A percentile compares a stretch with the other conserved stretches of the same genome.
These are phyloP conservation scores for Papilio aristodemus DNA, from an alignment of 1,140 invertebrate genomes.

Conservation along the genomic window DNA sequence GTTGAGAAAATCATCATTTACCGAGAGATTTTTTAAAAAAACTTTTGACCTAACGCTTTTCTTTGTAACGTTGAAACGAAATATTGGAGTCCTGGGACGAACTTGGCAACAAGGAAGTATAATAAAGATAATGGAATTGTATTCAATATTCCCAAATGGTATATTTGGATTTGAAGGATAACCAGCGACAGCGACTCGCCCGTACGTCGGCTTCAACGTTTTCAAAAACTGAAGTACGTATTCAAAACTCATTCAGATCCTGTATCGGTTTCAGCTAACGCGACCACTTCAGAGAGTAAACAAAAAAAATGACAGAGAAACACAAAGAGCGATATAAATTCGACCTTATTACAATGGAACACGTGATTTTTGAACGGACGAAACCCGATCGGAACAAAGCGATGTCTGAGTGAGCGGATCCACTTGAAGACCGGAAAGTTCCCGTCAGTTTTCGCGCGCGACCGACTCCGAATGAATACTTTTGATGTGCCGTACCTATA, in stretches of 20 bases:
- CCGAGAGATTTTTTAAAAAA: no score
- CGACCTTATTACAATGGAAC: slow-evolving; percentile 39
- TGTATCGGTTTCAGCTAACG: slow-evolving; percentile 30
- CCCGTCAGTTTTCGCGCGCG: slow-evolving; percentile 68
- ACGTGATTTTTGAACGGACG: slow-evolving; percentile 24
- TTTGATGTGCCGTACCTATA: slow-evolving; percentile 60
- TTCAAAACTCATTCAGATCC: slow-evolving; percentile 30
- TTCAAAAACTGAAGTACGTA: slow-evolving; percentile 35
- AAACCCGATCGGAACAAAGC: slow-evolving; percentile 41
- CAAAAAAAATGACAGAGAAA: slow-evolving; percentile 22
- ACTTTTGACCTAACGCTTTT: no score
- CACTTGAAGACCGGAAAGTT: slow-evolving; percentile 72
- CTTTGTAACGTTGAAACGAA: neutral
- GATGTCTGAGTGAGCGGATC: slow-evolving; percentile 44
- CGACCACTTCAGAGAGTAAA: slow-evolving; percentile 26
- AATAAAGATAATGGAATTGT: neutral
- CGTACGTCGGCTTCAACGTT: slow-evolving; percentile 11
- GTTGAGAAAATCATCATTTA: no score
- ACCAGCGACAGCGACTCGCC: neutral
- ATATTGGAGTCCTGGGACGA: neutral
- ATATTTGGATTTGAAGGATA: slow-evolving; percentile 15
- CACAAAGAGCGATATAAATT: slow-evolving; percentile 31
- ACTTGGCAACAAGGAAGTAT: neutral
- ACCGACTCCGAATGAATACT: slow-evolving; percentile 54
- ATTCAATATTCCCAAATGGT: neutral